Base-by-base conservation (phyloP, 2,797 vertebrate genomes). In the Pipistrellus pipistrellus region DNA sequence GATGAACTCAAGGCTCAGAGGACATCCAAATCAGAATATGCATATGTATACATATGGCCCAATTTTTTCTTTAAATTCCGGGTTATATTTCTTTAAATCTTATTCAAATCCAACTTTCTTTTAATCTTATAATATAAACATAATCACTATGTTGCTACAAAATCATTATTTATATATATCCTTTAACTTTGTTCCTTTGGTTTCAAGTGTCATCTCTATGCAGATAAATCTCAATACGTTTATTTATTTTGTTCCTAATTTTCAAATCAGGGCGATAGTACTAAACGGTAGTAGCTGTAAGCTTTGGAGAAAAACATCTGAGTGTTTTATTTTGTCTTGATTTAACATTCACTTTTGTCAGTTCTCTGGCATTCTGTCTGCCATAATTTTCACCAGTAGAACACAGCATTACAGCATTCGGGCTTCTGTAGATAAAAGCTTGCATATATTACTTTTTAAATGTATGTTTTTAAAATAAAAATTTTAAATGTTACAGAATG, bases 331-430 rank as follows among this genome's bases (percentile, higher is more conserved):
- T 64, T 85, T 68, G 7, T 85, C 12, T 86, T 69, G 59, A 72
- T 46, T 71, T 21, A 18, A 76, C 35, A 35, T 73, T 92, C 41
- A 59, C n/a, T 85, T 51, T 96, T 95, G n/a, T 14, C 68, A 59
- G 66, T 80, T 83, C 93, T 88, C 85, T 55, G 30, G 62, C 3
- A 53, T 51, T 96, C 95, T 95, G 12, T 38, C 81, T 91, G 73
- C 15, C 11, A 8, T 57, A 73, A 84, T 95, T 94, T 90, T 88
- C 30, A 88, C 44, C 92, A 95, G 57, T 57, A 46, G 53, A 81
- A 4, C 30, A 44, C 48, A 35, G 71, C 32, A 23, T 23, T 93
- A 13, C 8, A 44, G 48, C 80, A 15, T n/a, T 51, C 21, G 57
- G 4, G 46, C 83, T 91, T 20, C 81, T 46, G 17, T 23, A 2